These are phyloP conservation scores for Chiloscyllium punctatum DNA, from an alignment of 2,797 vertebrate genomes.

Conservation along the genomic window DNA sequence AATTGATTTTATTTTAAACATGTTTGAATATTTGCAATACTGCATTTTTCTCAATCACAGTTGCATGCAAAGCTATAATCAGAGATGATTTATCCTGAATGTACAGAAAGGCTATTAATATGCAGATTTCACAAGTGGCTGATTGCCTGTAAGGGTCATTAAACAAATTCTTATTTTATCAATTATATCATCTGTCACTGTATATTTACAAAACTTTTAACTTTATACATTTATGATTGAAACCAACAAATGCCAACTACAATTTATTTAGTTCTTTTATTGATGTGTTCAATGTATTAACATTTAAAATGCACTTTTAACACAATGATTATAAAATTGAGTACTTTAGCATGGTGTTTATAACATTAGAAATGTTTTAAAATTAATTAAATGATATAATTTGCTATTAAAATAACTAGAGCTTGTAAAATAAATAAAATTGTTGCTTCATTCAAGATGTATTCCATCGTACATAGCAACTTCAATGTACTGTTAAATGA, in stretches of 20 bases:
- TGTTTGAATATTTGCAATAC: not conserved
- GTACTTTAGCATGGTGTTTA: not conserved
- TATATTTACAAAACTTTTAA: conserved; percentile 18
- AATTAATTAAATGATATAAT: not conserved
- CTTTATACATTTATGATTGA: not conserved
- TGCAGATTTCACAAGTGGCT: conserved; percentile 37
- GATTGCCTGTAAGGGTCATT: conserved; percentile 33
- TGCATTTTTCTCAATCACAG: conserved; percentile 30
- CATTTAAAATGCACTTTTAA: not conserved
- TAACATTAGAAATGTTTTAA: not conserved
- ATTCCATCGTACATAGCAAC: conserved; percentile 31
- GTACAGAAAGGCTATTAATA: conserved; percentile 37
- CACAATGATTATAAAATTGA: not conserved
- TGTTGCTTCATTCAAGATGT: not conserved
- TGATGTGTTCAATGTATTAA: not conserved
- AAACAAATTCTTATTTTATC: conserved; percentile 36
- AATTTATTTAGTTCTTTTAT: not conserved
- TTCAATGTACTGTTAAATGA: conserved; percentile 54
- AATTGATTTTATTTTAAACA: conserved; percentile 15
- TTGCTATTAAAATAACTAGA: not conserved
- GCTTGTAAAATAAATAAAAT: not conserved
- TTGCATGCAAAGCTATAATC: conserved; percentile 2
- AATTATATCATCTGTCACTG: conserved; percentile 36
- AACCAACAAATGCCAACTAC: not conserved
- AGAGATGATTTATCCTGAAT: conserved; percentile 36